phyloP scores from a whole-genome alignment of 2,888 invertebrate species.

The Phaedon cochleariae region DNA sequence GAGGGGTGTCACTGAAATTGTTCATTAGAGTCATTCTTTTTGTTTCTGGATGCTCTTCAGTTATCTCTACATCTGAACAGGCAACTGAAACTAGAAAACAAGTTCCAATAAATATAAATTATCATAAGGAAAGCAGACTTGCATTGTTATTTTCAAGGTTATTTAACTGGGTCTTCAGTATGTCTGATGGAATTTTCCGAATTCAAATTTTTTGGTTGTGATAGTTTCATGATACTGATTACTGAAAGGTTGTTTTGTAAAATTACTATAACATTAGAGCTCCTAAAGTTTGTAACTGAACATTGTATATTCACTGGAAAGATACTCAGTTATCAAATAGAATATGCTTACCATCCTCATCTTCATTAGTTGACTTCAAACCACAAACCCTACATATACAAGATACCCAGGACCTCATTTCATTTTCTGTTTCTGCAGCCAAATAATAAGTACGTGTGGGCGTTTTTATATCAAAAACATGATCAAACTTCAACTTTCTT shows the following conservation, averaged over 20 bases:
- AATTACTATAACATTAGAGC: too few relatives aligned
- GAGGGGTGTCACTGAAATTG: constrained; percentile 66
- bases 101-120: too few relatives aligned
- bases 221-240: too few relatives aligned
- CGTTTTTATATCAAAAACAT: constrained; percentile 90
- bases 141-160: too few relatives aligned
- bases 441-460: constrained; percentile 90
- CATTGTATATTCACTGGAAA: too few relatives aligned
- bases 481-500: constrained; percentile 80
- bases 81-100: constrained; percentile 24
- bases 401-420: constrained; percentile 96
- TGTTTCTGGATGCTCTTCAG: constrained; percentile 41
- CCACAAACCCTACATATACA: constrained; percentile 93
- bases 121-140: too few relatives aligned
- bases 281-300: too few relatives aligned
- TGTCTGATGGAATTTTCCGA: too few relatives aligned
- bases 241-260: too few relatives aligned
- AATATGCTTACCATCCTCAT: constrained; percentile 51
- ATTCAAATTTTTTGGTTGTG: too few relatives aligned
- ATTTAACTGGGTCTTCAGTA: too few relatives aligned
- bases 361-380: constrained; percentile 71
- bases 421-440: constrained; percentile 89
- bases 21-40: constrained; percentile 31
- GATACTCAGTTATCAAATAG: too few relatives aligned
- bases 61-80: constrained; percentile 45